Evolutionary conservation across 1,140 invertebrate genomes (phyloP).

Genomic region (Periplaneta americana): DNA sequence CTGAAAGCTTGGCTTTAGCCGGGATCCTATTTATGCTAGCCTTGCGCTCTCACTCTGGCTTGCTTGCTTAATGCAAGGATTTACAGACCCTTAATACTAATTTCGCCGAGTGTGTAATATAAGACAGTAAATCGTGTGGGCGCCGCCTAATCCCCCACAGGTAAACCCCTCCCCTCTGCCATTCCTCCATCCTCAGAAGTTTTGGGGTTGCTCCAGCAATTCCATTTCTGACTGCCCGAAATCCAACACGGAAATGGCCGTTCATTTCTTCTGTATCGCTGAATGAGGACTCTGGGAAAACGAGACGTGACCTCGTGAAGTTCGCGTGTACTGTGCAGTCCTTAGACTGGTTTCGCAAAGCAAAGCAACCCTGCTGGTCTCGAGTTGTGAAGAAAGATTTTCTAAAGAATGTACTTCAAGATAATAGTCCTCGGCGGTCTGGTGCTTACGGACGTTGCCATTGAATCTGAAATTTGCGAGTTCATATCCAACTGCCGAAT

Average conservation of each 20-base stretch:
- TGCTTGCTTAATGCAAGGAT: background rate
- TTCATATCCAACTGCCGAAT: too few relatives aligned
- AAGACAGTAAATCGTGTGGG: conserved; percentile 3
- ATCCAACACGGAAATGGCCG: background rate
- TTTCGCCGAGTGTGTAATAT: background rate
- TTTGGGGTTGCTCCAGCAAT: background rate
- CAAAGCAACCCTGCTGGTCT: too few relatives aligned
- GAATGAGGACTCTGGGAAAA: background rate
- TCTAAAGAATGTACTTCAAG: too few relatives aligned
- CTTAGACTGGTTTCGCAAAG: too few relatives aligned
- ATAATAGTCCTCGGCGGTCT: too few relatives aligned
- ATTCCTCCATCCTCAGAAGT: background rate
- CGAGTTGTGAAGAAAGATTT: too few relatives aligned
- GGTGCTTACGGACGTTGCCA: too few relatives aligned
- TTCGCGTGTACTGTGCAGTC: background rate
- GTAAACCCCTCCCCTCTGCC: background rate
- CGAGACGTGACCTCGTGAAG: background rate
- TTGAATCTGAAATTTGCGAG: too few relatives aligned
- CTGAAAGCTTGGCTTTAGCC: too few relatives aligned
- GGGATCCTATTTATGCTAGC: background rate
- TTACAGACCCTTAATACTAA: conserved; percentile 3
- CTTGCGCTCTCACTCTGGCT: background rate
- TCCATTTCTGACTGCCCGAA: background rate
- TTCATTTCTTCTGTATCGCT: background rate
- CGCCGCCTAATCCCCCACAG: background rate